Conservation (phyloP, 2,888 invertebrate genomes). For the Melinaea menophilus region DNA sequence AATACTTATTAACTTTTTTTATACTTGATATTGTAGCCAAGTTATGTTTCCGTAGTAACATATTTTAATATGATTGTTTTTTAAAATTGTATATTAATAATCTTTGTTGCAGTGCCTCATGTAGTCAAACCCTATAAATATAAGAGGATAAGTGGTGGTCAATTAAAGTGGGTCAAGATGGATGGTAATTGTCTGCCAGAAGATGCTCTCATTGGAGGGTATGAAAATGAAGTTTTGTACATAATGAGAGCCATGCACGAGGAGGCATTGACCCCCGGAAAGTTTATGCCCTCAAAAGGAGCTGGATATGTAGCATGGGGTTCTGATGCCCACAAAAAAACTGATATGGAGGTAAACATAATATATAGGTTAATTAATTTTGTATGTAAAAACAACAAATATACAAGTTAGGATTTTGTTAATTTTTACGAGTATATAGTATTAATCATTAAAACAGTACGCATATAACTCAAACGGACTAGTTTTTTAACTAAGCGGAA, state of each 20-base stretch:
- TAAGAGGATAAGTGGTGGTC: slow-evolving; percentile 53
- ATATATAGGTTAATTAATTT: neutral
- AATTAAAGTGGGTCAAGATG: slow-evolving; percentile 81
- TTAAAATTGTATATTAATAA: slow-evolving; percentile 34
- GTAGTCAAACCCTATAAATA: slow-evolving; percentile 32
- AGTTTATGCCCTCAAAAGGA: slow-evolving; percentile 84
- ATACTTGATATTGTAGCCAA: neutral
- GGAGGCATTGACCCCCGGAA: slow-evolving; percentile 88
- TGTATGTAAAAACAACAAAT: neutral
- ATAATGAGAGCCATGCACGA: slow-evolving; percentile 81
- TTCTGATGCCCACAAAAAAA: neutral
- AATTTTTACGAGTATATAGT: neutral
- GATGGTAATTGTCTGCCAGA: slow-evolving; percentile 75
- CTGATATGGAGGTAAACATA: slow-evolving; percentile 39
- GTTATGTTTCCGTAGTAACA: neutral
- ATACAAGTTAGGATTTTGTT: neutral
- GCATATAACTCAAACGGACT: no score
- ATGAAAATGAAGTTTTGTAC: slow-evolving; percentile 61
- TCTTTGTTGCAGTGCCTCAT: slow-evolving; percentile 39
- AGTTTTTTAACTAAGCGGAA: no score
- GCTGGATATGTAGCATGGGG: slow-evolving; percentile 76
- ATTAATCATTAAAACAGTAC: no score
- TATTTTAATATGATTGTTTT: neutral
- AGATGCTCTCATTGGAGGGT: slow-evolving; percentile 82
- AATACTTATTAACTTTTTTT: neutral